Conservation (phyloP, 2,113 vertebrate species). For the Chaetops frenatus region DNA sequence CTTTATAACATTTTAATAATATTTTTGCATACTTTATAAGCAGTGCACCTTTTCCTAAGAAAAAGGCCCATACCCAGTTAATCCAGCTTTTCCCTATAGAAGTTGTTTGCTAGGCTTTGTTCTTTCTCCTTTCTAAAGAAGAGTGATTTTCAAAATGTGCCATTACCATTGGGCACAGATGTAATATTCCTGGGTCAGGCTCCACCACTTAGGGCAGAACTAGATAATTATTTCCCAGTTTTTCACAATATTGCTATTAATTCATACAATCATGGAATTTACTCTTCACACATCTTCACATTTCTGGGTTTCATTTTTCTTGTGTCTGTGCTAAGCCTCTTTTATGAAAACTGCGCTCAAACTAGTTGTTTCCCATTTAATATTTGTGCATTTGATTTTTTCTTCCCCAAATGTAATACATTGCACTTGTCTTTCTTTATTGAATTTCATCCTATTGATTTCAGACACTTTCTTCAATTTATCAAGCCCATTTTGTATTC, state of each 20-base stretch:
- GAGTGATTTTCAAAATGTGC: neutral
- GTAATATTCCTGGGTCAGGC: neutral
- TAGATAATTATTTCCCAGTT: neutral
- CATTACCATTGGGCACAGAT: neutral
- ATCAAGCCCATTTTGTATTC: neutral
- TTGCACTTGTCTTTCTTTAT: neutral
- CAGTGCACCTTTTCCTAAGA: neutral
- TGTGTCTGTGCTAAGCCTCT: neutral
- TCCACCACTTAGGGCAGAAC: neutral
- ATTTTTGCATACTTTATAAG: neutral
- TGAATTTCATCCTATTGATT: slow-evolving; percentile 3
- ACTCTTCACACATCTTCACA: neutral
- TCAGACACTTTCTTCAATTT: neutral
- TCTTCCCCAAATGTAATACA: neutral
- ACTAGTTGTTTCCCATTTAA: neutral
- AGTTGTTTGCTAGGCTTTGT: neutral
- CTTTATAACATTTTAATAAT: neutral
- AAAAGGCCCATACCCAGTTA: neutral
- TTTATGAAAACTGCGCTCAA: neutral
- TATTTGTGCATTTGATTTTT: neutral
- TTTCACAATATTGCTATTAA: neutral
- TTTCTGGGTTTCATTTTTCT: neutral
- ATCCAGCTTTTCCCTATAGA: neutral
- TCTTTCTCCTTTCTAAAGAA: neutral
- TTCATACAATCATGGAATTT: neutral